Percentiles rank a stretch among this genome's conserved stretches.
These are phyloP conservation scores for Cremastinae sp. DNA, from an alignment of 2,888 invertebrate species.

Conservation along the genomic window DNA sequence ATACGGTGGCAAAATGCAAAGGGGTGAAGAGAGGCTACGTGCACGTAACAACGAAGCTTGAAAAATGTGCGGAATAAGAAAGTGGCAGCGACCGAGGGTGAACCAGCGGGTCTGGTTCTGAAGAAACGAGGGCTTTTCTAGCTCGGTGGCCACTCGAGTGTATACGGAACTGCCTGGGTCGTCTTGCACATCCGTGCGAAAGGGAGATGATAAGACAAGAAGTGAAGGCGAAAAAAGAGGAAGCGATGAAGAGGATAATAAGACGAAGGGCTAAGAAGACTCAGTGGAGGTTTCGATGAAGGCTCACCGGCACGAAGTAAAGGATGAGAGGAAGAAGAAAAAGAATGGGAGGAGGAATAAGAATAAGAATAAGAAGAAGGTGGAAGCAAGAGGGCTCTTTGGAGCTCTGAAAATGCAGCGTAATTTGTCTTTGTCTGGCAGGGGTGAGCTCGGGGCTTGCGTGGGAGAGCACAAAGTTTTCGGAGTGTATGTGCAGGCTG, in stretches of 20 bases:
- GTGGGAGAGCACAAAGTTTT: slow-evolving; percentile 54
- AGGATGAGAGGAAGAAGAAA: slow-evolving; percentile 49
- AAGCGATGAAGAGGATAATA: neutral
- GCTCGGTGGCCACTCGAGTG: slow-evolving; percentile 36
- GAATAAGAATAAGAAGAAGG: slow-evolving; percentile 52
- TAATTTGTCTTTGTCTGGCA: slow-evolving; percentile 80
- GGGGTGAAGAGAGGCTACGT: slow-evolving; percentile 27
- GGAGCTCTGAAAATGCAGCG: slow-evolving; percentile 80
- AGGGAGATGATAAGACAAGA: slow-evolving; percentile 49
- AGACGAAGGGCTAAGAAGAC: slow-evolving; percentile 18
- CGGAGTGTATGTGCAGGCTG: slow-evolving; percentile 53
- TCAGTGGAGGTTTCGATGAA: neutral
- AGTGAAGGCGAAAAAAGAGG: slow-evolving; percentile 45
- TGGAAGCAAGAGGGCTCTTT: slow-evolving; percentile 70
- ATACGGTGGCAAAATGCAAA: slow-evolving; percentile 61
- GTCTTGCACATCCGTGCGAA: slow-evolving; percentile 24
- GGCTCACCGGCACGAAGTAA: neutral
- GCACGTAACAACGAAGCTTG: slow-evolving; percentile 52
- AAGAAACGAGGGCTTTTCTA: too few species aligned
- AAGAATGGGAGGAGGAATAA: slow-evolving; percentile 56
- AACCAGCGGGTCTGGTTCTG: too few species aligned
- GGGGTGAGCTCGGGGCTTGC: slow-evolving; percentile 74
- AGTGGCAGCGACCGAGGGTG: slow-evolving; percentile 49
- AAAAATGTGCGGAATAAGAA: slow-evolving; percentile 60
- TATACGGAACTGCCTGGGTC: too few species aligned